Conservation (phyloP, 1,140 invertebrate genomes). For the Leptinotarsa undecemlineata region DNA sequence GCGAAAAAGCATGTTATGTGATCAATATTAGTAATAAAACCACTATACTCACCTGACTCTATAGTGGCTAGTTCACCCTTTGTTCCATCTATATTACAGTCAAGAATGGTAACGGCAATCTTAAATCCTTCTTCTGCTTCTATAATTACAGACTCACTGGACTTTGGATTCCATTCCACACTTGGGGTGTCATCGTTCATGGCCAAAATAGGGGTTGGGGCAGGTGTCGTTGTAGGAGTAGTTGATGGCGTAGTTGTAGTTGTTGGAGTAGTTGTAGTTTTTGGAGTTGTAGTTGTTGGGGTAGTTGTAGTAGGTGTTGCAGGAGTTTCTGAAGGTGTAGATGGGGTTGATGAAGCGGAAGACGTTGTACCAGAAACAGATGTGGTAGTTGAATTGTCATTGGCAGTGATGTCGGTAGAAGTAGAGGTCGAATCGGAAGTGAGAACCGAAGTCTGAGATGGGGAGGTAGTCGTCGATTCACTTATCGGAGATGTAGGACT, state of each 20-base stretch:
- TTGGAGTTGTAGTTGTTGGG: neutral
- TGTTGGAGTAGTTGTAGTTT: neutral
- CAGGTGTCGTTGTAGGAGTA: neutral
- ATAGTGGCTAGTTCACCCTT: neutral
- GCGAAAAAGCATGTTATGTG: no score
- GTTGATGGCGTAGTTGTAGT: neutral
- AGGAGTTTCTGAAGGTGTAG: neutral
- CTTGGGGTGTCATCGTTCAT: neutral
- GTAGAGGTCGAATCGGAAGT: neutral
- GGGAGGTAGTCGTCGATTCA: no score
- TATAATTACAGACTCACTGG: conserved; percentile 5
- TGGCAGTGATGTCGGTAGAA: neutral
- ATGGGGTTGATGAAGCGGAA: neutral
- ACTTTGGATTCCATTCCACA: conserved; percentile 2
- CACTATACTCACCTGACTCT: neutral
- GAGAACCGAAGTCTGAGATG: no score
- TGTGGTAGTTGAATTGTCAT: neutral
- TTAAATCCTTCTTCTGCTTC: conserved; percentile 13
- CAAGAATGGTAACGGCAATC: neutral
- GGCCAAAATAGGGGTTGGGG: neutral
- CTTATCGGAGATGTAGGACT: no score
- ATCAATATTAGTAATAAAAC: no score
- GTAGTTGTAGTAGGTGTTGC: neutral
- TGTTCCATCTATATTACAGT: conserved; percentile 7
- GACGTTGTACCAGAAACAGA: neutral